Base-by-base conservation (phyloP, 2,113 vertebrate genomes). In the Oncorhynchus keta region DNA sequence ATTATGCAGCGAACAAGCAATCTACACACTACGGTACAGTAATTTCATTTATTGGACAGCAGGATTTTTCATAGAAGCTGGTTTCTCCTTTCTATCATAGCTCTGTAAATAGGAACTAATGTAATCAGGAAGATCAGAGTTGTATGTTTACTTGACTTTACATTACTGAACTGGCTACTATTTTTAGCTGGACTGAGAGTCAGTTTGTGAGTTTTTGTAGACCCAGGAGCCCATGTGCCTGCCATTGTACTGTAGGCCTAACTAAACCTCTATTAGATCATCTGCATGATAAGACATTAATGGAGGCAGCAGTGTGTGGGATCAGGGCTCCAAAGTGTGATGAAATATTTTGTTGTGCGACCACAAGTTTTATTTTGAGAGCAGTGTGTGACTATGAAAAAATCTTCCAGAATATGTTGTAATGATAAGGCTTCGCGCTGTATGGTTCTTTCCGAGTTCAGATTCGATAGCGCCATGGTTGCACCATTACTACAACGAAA, bases 241-340 rank as follows among this genome's bases (percentile, higher is more conserved):
- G 51, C 51, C 55, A 45, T 45, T 45, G 39, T 18, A 39, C 55
- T 22, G 59, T 24, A n/a, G 59, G 59, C 59, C 16, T 22, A 62
- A 13, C 26, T 13, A 16, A 51, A 32, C 70, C 3, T 51, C 20
- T 45, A 30, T 20, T 24, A 72, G 70, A 24, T 65, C 62, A 68
- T 13, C 57, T 35, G 51, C 20, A 66, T 70, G 72, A 80, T 62
- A 55, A 51, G 14, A 30, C 28, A 61, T 73, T 18, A 14, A 73
- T 22, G 9, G 2, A 45, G 39, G 39, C 9, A 45, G 39, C 39
- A 45, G 9, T 45, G 39, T 45, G 39, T 45, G 39, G 9, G 39
- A 39, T 39, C 39, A 9, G 39, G 39, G 39, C 39, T 8, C 39
- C 9, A 39, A 39, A 39, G 8, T 39, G 39, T 1, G 2, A 39